Percentiles rank a stretch among this genome's conserved stretches.
Evolutionary conservation across 64 coral and sea anemone species (phyloP).

Genomic region (Dendronephthya gigantea): DNA sequence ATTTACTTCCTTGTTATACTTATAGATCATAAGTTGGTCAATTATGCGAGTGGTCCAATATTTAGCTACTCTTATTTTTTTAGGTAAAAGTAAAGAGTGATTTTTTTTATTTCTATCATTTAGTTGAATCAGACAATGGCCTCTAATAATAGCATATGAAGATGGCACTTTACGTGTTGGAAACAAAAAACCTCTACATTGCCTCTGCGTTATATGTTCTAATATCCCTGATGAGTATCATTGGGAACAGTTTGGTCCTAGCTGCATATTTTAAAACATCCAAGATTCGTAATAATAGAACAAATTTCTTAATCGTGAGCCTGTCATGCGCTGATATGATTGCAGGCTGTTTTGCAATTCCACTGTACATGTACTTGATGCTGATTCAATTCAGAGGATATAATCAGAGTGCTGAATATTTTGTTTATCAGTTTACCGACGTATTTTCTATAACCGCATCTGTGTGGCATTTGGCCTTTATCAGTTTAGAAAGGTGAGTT

Average conservation of each 20-base stretch:
- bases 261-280: not conserved
- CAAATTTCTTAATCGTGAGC: not conserved
- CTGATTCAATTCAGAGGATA: not conserved
- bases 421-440: not conserved
- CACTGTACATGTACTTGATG: not conserved
- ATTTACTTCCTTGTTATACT: too few species aligned
- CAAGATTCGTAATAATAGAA: not conserved
- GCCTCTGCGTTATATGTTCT: not conserved
- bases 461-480: not conserved
- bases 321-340: not conserved
- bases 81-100: too few species aligned
- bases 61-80: too few species aligned
- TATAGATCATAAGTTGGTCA: too few species aligned
- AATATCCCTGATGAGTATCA: not conserved
- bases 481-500: not conserved
- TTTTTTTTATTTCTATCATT: too few species aligned
- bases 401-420: not conserved
- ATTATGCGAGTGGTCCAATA: too few species aligned
- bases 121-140: too few species aligned
- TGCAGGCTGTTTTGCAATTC: not conserved
- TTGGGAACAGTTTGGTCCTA: not conserved
- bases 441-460: not conserved
- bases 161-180: not conserved
- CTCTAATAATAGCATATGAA: too few species aligned
- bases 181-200: not conserved